phyloP scores from a whole-genome alignment of 2,113 vertebrate species.

The Conger conger region DNA sequence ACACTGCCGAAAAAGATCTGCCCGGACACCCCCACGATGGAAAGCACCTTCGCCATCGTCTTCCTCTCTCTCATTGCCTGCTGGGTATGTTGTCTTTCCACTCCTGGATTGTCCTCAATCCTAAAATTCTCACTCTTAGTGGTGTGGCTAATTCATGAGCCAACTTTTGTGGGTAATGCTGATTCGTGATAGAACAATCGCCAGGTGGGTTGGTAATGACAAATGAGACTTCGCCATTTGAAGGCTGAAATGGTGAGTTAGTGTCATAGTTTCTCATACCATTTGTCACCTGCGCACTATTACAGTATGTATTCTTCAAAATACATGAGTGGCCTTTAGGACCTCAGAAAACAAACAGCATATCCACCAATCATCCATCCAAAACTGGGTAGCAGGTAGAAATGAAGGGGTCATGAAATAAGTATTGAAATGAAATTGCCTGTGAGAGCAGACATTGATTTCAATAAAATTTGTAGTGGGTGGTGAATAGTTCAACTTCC shows the following conservation, averaged over 20 bases:
- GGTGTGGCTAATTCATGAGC: not conserved
- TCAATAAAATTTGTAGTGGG: not conserved
- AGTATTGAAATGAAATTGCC: not conserved
- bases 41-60: not conserved
- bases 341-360: not conserved
- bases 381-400: not conserved
- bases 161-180: not conserved
- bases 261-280: not conserved
- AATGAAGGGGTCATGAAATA: not conserved
- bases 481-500: not conserved
- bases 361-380: not conserved
- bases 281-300: not conserved
- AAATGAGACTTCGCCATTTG: not conserved
- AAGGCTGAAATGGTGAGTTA: not conserved
- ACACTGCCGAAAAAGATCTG: not conserved
- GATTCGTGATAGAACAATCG: too few species aligned
- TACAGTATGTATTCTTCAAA: not conserved
- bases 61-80: not conserved
- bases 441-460: not conserved
- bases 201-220: too few species aligned
- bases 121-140: not conserved
- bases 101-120: not conserved
- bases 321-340: not conserved
- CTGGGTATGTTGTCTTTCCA: conserved; percentile 5
- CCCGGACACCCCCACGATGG: not conserved